Base-by-base conservation (phyloP, 1,140 invertebrate species). In the Nixonia krombeini region DNA sequence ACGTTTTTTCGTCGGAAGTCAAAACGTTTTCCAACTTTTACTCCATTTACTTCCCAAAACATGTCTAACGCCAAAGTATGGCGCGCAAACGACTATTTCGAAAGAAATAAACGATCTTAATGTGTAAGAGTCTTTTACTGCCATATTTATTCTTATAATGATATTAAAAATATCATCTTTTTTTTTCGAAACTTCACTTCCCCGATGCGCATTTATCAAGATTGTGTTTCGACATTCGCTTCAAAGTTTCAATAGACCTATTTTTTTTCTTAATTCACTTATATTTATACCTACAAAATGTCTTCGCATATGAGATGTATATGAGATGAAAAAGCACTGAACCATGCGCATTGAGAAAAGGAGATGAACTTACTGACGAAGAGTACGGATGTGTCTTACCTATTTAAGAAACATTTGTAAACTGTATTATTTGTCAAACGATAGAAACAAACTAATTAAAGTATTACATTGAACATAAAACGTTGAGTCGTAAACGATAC, bases 71-170 rank as follows among this genome's bases (percentile, higher is more conserved):
- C 2, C 6, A 3, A 21, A 17, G 12, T 41, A 47, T 35, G 26
- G 51, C 51, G 40, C 21, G 12, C 31, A 33, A 33, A 51, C 29
- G 53, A 47, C 58, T 31, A 47, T 52, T 26, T 21, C 15, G 29
- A 41, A 49, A 31, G 8, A 10, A 45, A 59, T 33, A 33, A 44
- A 50, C 50, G 26, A 49, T 40, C 41, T 42, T 59, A 46, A 55
- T 49, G n/a, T 55, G 50, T 59, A 67, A 67, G 52, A 59, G 33
- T 59, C 9, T 26, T 42, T 66, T 59, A 66, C 63, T 66, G 63
- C 63, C 63, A 66, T 13, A 50, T 59, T 46, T 10, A 58, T 51
- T 61, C 33, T 25, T 35, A 56, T 44, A 10, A 46, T 17, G 15
- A 50, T 55, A 6, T 49, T 58, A 44, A 21, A 29, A 37, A 29